phyloP scores from a whole-genome alignment of 2,797 vertebrate species.

The Gadopsis marmoratus region DNA sequence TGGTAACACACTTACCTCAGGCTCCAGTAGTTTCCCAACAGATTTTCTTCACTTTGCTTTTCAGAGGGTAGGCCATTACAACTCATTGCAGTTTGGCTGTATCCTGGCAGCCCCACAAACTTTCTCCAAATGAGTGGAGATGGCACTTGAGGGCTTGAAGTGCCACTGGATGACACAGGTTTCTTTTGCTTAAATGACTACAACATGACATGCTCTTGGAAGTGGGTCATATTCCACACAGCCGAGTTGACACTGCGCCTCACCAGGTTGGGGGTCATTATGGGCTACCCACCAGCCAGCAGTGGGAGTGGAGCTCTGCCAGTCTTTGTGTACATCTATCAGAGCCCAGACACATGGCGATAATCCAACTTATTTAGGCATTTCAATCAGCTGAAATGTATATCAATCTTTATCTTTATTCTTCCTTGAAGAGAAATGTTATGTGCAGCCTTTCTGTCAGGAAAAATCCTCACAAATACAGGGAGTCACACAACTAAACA shows the following conservation, averaged over 20 bases:
- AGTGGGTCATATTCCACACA: conserved; percentile 10
- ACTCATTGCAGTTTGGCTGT: neutral
- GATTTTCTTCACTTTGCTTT: neutral
- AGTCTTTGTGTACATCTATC: conserved; percentile 17
- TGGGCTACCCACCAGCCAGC: neutral
- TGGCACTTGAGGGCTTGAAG: neutral
- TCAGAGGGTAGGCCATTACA: neutral
- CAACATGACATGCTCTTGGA: neutral
- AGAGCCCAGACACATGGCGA: conserved; percentile 19
- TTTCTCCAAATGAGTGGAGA: neutral
- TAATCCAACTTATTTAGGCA: conserved; percentile 28
- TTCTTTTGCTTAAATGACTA: conserved; percentile 13
- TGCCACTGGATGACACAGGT: neutral
- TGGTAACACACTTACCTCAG: conserved; percentile 13
- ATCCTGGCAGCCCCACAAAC: neutral
- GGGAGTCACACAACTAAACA: conserved; percentile 1
- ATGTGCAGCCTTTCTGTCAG: conserved; percentile 5
- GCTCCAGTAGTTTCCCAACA: neutral
- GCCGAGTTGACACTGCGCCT: neutral
- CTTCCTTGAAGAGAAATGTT: conserved; percentile 27
- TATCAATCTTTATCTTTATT: conserved; percentile 35
- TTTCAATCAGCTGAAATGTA: conserved; percentile 36
- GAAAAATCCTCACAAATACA: conserved; percentile 4
- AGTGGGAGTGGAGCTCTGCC: conserved; percentile 9
- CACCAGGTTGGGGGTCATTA: conserved; percentile 1